These are phyloP conservation scores for Maniola jurtina DNA, from an alignment of 1,140 invertebrate species.

Conservation along the genomic window DNA sequence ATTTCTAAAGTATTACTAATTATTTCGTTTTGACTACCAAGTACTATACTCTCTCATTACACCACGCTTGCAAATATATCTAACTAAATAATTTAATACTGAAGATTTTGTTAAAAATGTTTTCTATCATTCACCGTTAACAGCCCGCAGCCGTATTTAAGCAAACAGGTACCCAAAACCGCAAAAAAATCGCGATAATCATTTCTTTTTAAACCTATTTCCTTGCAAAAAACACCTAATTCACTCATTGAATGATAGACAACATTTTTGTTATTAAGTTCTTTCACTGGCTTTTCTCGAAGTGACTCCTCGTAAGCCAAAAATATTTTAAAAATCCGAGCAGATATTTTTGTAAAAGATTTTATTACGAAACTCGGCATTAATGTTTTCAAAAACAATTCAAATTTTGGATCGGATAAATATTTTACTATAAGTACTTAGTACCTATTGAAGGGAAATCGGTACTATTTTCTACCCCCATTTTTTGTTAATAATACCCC, in stretches of 20 bases:
- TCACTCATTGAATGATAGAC: conserved; percentile 3
- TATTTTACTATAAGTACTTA: too few relatives aligned
- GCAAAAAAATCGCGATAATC: too few relatives aligned
- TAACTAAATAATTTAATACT: background rate
- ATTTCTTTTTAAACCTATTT: too few relatives aligned
- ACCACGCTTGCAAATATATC: background rate
- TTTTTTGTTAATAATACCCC: too few relatives aligned
- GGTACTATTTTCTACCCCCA: too few relatives aligned
- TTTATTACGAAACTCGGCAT: too few relatives aligned
- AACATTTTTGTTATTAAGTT: conserved; percentile 4
- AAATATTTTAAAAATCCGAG: too few relatives aligned
- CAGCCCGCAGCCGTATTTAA: background rate
- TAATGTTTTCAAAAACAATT: background rate
- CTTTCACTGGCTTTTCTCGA: conserved; percentile 9
- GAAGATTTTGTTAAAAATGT: background rate
- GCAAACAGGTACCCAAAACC: background rate
- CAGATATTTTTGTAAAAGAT: background rate
- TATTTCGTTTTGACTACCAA: background rate
- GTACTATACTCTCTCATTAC: background rate
- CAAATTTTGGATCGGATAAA: background rate
- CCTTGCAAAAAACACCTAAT: background rate
- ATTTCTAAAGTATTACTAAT: conserved; percentile 10
- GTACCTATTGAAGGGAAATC: too few relatives aligned
- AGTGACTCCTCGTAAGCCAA: background rate
- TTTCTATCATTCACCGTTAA: background rate